Percentiles rank a stretch among this genome's conserved stretches.
Evolutionary conservation across 2,797 vertebrate genomes (phyloP).

Genomic region (Pipistrellus kuhlii): DNA sequence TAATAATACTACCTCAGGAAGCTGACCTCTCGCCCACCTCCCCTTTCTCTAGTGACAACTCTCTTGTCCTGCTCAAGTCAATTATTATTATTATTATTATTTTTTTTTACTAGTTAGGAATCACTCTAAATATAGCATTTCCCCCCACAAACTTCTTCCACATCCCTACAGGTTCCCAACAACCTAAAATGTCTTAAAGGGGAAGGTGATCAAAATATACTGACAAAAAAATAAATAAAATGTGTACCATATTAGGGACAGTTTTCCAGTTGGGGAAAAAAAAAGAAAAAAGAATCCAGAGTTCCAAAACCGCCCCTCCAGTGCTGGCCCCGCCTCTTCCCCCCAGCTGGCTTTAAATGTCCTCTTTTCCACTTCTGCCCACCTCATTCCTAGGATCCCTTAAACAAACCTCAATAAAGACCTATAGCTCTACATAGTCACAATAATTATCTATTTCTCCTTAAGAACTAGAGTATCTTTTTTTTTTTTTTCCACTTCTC

Average conservation of each 20-base stretch:
- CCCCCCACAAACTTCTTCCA: background rate
- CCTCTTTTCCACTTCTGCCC: conserved; percentile 52
- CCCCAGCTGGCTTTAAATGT: conserved; percentile 66
- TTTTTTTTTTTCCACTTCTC: conserved; percentile 60
- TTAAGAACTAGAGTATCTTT: conserved; percentile 74
- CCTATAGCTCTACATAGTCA: conserved; percentile 48
- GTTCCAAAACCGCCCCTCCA: conserved; percentile 17
- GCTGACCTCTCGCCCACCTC: background rate
- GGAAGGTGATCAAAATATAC: background rate
- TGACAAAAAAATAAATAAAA: background rate
- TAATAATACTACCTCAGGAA: conserved; percentile 14
- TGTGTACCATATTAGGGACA: conserved; percentile 36
- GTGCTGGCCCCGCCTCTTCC: background rate
- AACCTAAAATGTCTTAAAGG: conserved; percentile 23
- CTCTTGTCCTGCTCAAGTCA: conserved; percentile 55
- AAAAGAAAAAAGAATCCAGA: conserved; percentile 9
- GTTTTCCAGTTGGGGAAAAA: background rate
- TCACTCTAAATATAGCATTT: conserved; percentile 52
- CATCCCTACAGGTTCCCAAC: conserved; percentile 17
- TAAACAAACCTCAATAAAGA: conserved; percentile 63
- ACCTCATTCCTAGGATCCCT: conserved; percentile 55
- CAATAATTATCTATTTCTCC: conserved; percentile 62
- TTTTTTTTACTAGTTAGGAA: conserved; percentile 58
- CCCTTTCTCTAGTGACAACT: conserved; percentile 23
- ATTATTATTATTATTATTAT: conserved; percentile 53